Percentiles rank a stretch among this genome's conserved stretches.
Evolutionary conservation across 1,140 invertebrate genomes (phyloP).

Genomic region (Mylabris phalerata): DNA sequence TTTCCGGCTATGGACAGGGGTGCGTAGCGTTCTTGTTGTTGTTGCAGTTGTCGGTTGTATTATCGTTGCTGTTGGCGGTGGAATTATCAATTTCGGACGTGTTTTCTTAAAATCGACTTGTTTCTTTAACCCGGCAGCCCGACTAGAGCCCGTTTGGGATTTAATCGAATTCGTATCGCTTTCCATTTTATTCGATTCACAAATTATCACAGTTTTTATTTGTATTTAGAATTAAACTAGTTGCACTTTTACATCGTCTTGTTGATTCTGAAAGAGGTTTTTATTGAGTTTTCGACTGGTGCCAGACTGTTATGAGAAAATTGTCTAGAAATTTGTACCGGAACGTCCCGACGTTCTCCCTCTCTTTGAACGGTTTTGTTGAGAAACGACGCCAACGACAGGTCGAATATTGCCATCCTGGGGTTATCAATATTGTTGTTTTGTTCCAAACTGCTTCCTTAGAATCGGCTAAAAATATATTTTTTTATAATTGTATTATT

Average conservation of each 20-base stretch:
- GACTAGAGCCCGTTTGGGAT: neutral
- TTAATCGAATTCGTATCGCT: conserved; percentile 7
- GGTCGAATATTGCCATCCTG: no score
- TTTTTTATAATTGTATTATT: no score
- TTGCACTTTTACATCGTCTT: neutral
- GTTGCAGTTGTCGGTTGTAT: neutral
- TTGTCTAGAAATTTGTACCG: no score
- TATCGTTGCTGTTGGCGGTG: conserved; percentile 18
- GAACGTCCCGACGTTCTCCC: no score
- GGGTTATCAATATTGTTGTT: no score
- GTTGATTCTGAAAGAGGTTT: neutral
- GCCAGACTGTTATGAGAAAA: no score
- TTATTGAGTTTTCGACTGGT: no score
- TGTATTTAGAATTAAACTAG: neutral
- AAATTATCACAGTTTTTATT: neutral
- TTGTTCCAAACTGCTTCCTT: no score
- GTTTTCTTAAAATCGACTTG: conserved; percentile 23
- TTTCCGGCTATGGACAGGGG: conserved; percentile 3
- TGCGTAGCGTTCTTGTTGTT: neutral
- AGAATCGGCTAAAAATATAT: no score
- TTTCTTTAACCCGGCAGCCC: neutral
- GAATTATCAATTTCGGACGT: conserved; percentile 26
- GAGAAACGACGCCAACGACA: no score
- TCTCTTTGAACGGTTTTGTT: no score
- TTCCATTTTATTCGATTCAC: conserved; percentile 2